Percentiles rank a stretch among this genome's conserved stretches.
phyloP scores from a whole-genome alignment of 2,888 invertebrate genomes.

The Muschampia plurimacula region DNA sequence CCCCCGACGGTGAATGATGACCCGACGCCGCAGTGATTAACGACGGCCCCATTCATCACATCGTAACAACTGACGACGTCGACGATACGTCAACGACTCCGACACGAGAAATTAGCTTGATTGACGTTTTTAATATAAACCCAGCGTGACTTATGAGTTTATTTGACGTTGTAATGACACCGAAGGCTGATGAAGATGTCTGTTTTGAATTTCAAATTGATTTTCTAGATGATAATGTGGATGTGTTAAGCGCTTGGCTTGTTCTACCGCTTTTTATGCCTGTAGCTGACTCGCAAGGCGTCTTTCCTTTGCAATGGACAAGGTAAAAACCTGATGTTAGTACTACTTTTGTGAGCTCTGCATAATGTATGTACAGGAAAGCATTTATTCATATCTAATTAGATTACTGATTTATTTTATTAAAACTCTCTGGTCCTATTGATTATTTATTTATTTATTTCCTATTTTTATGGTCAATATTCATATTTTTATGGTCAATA shows the following conservation, averaged over 20 bases:
- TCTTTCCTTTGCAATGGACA: no score
- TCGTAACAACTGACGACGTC: constrained; percentile 53
- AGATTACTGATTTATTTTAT: no score
- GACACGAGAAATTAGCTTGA: constrained; percentile 56
- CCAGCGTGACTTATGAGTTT: constrained; percentile 39
- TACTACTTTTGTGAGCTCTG: no score
- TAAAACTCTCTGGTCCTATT: no score
- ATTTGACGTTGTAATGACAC: constrained; percentile 37
- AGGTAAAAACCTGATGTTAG: no score
- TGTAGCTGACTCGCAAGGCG: no score
- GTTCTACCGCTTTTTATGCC: not conserved
- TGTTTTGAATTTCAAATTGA: constrained; percentile 31
- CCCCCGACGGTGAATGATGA: constrained; percentile 65
- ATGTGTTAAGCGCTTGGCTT: not conserved
- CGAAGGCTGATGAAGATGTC: constrained; percentile 29
- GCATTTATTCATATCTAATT: no score
- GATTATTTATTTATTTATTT: no score
- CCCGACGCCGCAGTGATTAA: constrained; percentile 67
- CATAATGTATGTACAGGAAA: no score
- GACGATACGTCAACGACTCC: constrained; percentile 53
- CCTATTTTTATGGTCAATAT: no score
- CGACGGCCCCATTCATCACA: constrained; percentile 61
- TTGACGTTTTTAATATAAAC: constrained; percentile 56
- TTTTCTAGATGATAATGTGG: constrained; percentile 11
- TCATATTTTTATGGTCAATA: no score